These are phyloP conservation scores for Stichodactyla helianthus DNA, from an alignment of 64 coral and sea anemone species.

Conservation along the genomic window DNA sequence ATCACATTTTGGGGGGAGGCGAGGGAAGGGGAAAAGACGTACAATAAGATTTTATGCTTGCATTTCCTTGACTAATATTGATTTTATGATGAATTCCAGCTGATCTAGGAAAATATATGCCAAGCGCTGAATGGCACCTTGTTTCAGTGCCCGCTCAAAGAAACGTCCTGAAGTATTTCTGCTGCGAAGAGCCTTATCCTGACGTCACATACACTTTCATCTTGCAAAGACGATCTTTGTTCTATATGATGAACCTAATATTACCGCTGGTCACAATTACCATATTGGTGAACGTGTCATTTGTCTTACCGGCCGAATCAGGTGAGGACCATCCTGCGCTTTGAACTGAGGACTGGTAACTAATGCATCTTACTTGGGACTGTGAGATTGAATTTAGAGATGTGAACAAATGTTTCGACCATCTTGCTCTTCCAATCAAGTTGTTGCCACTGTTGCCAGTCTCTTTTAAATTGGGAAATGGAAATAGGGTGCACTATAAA, in stretches of 20 bases:
- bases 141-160: constrained; percentile 38
- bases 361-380: no score
- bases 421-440: no score
- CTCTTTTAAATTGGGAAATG: no score
- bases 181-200: constrained; percentile 89
- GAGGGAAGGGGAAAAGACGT: no score
- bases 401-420: no score
- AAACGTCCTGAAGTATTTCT: constrained; percentile 81
- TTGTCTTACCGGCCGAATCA: constrained; percentile 90
- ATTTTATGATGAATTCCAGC: constrained; percentile 1
- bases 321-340: constrained; percentile 14
- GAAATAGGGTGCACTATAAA: no score
- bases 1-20: no score
- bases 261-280: constrained; percentile 95
- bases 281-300: constrained; percentile 79
- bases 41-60: no score
- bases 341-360: no score
- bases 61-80: no score
- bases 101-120: constrained; percentile 69
- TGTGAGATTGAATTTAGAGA: neutral
- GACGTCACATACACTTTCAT: constrained; percentile 91
- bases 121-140: constrained; percentile 82
- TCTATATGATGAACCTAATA: constrained; percentile 98
- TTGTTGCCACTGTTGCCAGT: no score
- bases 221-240: constrained; percentile 80